A percentile compares a stretch with the other conserved stretches of the same genome.
phyloP scores from a whole-genome alignment of 2,888 invertebrate genomes.

The Andrena chrysosceles region DNA sequence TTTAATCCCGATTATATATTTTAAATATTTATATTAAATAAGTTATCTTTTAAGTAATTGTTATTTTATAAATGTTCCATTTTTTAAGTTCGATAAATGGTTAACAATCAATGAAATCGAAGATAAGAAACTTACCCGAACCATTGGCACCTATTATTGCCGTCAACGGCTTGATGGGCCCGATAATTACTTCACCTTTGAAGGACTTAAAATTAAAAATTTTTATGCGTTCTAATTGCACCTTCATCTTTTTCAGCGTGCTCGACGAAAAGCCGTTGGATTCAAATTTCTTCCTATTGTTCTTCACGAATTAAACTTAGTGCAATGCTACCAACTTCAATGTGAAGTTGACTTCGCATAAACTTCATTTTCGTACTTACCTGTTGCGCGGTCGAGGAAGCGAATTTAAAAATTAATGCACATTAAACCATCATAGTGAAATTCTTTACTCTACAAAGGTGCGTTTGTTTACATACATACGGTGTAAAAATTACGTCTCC shows the following conservation, averaged over 20 bases:
- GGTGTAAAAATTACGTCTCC: slow-evolving; percentile 31
- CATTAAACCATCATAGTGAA: slow-evolving; percentile 21
- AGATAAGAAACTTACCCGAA: slow-evolving; percentile 39
- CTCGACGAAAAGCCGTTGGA: background rate
- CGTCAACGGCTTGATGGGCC: background rate
- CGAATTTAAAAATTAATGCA: slow-evolving; percentile 18
- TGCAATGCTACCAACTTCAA: slow-evolving; percentile 11
- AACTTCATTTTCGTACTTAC: background rate
- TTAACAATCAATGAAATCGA: background rate
- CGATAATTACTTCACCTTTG: background rate
- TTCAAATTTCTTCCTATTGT: background rate
- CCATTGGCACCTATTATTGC: background rate
- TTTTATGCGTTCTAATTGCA: slow-evolving; percentile 88
- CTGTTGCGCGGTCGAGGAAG: background rate
- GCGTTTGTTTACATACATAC: slow-evolving; percentile 24
- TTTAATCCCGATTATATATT: background rate
- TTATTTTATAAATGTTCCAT: too few relatives aligned
- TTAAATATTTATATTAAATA: background rate
- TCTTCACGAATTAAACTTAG: background rate
- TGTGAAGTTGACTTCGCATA: background rate
- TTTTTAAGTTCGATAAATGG: background rate
- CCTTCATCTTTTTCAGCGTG: slow-evolving; percentile 76
- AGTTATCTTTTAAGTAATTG: background rate
- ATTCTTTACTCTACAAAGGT: slow-evolving; percentile 25
- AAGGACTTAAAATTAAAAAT: slow-evolving; percentile 9